Evolutionary conservation across 1,140 invertebrate genomes (phyloP).

Genomic region (Drosophila cardini): DNA sequence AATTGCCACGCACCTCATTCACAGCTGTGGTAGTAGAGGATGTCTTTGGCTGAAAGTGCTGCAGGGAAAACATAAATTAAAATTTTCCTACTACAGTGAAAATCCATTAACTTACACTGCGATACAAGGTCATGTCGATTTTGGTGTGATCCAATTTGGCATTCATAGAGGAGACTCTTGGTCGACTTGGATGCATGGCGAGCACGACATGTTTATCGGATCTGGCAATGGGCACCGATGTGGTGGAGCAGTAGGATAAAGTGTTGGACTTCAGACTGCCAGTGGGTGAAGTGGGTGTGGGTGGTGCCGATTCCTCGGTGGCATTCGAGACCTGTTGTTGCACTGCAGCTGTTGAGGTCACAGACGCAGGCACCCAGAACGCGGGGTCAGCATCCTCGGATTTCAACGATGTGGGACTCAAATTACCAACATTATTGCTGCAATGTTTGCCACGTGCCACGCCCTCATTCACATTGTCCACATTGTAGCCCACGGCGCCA

Average conservation of each 20-base stretch:
- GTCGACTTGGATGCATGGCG: conserved; percentile 83
- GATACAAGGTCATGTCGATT: conserved; percentile 86
- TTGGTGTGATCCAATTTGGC: conserved; percentile 87
- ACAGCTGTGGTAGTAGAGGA: conserved; percentile 61
- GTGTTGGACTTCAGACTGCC: conserved; percentile 82
- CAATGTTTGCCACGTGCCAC: conserved; percentile 61
- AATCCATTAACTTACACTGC: conserved; percentile 69
- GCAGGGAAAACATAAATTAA: not conserved
- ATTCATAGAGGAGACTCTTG: conserved; percentile 85
- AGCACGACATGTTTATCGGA: conserved; percentile 87
- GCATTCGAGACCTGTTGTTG: conserved; percentile 72
- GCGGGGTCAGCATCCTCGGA: conserved; percentile 80
- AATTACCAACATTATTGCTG: conserved; percentile 72
- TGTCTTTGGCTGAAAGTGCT: conserved; percentile 77
- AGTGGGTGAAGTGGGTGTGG: conserved; percentile 84
- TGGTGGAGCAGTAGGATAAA: conserved; percentile 74
- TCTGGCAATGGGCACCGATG: conserved; percentile 84
- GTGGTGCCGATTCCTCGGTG: conserved; percentile 85
- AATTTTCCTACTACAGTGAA: not conserved
- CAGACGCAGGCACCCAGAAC: conserved; percentile 85
- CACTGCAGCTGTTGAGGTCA: conserved; percentile 57
- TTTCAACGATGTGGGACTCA: conserved; percentile 77
- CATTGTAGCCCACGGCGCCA: conserved; percentile 79
- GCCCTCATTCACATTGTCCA: conserved; percentile 81
- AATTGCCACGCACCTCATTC: conserved; percentile 85